Evolutionary conservation across 2,113 vertebrate genomes (phyloP).

Genomic region (Cochlearius cochlearius): DNA sequence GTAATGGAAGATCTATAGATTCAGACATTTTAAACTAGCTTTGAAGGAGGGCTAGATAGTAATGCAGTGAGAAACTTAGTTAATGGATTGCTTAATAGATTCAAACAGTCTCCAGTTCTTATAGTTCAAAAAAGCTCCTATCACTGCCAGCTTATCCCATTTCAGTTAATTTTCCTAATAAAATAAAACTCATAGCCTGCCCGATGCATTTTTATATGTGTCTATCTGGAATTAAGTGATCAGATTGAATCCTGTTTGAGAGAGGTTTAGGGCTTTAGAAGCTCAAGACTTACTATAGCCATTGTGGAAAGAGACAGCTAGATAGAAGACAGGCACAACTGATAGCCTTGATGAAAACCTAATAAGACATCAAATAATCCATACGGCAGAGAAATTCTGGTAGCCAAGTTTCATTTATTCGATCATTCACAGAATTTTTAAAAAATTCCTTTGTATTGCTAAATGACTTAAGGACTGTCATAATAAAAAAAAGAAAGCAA

Average conservation of each 20-base stretch:
- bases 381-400: background rate
- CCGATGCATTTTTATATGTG: background rate
- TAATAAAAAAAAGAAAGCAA: background rate
- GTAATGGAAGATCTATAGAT: slow-evolving; percentile 4
- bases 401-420: background rate
- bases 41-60: background rate
- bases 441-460: background rate
- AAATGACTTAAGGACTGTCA: background rate
- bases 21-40: slow-evolving; percentile 5
- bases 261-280: background rate
- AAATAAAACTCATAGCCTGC: background rate
- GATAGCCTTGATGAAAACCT: background rate
- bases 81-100: background rate
- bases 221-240: background rate
- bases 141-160: background rate
- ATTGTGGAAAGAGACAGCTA: background rate
- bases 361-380: background rate
- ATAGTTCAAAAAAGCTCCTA: background rate
- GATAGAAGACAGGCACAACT: background rate
- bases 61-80: background rate
- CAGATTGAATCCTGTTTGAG: background rate
- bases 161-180: background rate
- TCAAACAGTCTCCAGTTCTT: background rate
- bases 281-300: background rate
- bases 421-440: background rate